phyloP scores from a whole-genome alignment of 1,140 invertebrate species.

The Brachionus manjavacas region DNA sequence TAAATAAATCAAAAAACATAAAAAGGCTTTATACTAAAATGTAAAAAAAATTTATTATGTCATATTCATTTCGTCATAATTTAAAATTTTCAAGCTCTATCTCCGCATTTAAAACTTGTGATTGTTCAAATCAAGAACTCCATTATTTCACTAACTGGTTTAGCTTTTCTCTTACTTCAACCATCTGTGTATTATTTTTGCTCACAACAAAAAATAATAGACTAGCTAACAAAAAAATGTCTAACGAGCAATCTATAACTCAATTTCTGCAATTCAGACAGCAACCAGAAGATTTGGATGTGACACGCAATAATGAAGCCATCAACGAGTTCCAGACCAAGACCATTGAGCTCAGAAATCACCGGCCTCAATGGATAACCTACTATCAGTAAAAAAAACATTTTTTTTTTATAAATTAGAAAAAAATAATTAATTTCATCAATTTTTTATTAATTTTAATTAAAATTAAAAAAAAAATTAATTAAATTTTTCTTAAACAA shows the following conservation, averaged over 20 bases:
- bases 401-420: not conserved
- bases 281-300: constrained; percentile 39
- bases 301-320: constrained; percentile 38
- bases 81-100: not conserved
- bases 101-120: constrained; percentile 19
- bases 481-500: not conserved
- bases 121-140: not conserved
- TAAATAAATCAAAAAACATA: not conserved
- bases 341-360: constrained; percentile 9
- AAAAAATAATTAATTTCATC: no score
- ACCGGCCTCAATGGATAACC: constrained; percentile 23
- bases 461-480: no score
- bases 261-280: constrained; percentile 23
- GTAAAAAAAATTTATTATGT: not conserved
- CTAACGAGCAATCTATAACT: not conserved
- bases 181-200: not conserved
- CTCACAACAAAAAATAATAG: not conserved
- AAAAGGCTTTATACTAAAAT: not conserved
- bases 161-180: not conserved
- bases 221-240: not conserved
- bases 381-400: not conserved
- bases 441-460: no score
- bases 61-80: not conserved
- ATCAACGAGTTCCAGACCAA: constrained; percentile 33
- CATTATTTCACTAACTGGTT: constrained; percentile 17